Evolutionary conservation across 1,140 invertebrate species (phyloP), one percentile per base, ranked within the genome.

Genomic region (Diorhabda sublineata): DNA sequence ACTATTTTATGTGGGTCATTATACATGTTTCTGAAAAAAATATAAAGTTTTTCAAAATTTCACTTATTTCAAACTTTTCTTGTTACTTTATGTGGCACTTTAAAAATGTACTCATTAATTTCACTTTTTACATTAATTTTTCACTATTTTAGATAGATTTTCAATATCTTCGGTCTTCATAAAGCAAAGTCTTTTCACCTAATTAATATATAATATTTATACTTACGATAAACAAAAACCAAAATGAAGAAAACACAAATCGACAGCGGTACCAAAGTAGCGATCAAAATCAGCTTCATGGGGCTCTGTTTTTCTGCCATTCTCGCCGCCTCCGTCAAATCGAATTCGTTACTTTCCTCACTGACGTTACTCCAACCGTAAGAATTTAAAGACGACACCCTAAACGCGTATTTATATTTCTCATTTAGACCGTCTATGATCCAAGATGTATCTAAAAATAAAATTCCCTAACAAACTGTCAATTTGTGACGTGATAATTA

Each of bases 301-400:
- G 77, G 83, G 58, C 84, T 84, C 66, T 86, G 84, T 62, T 87
- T 84, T 0, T 86, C 82, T 2, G 87, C 86, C 64, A 88, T 79
- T 62, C 87, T 84, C 5, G 87, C 85, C 2, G 86, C 81, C 8
- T 85, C 83, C 11, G 83, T 80, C 11, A 85, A 82, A 65, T 85
- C 83, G 75, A 83, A 84, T 69, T 85, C 77, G 72, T 77, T 79
- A 75, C 81, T 84, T 52, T 79, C 76, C 61, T 88, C 85, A 75
- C 90, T 92, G 41, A 84, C 81, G 26, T 84, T 78, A 65, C 91
- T 92, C 89, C 90, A 96, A n/a, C 95, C 95, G 79, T 92, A 89
- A 9, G 83, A 80, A 79, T 97, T 97, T 62, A 84, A 82, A 0
- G 94, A 93, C 56, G 89, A 85, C 11, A 94, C 92, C 4, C 91